phyloP scores from a whole-genome alignment of 2,888 invertebrate species.

The Parelbella ahira region DNA sequence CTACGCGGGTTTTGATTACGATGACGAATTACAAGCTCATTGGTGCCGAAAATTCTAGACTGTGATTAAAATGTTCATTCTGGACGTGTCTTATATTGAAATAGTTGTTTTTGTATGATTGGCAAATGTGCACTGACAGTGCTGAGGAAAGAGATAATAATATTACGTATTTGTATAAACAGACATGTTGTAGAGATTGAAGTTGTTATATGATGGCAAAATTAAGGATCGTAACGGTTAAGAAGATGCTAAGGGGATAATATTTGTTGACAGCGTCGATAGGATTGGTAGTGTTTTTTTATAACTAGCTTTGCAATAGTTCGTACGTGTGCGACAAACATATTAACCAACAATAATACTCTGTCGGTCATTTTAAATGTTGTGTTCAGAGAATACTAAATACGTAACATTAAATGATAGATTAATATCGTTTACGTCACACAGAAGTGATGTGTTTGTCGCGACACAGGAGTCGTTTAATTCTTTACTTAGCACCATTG shows the following conservation, averaged over 20 bases:
- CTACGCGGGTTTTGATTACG: slow-evolving; percentile 38
- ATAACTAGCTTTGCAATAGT: slow-evolving; percentile 65
- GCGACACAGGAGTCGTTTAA: slow-evolving; percentile 40
- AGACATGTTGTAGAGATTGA: slow-evolving; percentile 59
- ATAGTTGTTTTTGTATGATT: slow-evolving; percentile 78
- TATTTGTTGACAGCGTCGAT: slow-evolving; percentile 54
- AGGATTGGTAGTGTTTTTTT: slow-evolving; percentile 57
- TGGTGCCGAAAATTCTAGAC: slow-evolving; percentile 80
- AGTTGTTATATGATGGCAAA: slow-evolving; percentile 56
- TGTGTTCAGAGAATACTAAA: slow-evolving; percentile 1
- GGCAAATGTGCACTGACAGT: slow-evolving; percentile 58
- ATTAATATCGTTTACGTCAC: not conserved
- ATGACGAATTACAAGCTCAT: slow-evolving; percentile 78
- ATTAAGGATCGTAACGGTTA: slow-evolving; percentile 39
- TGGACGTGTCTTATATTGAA: slow-evolving; percentile 80
- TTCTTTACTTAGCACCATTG: slow-evolving; percentile 72
- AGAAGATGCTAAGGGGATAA: slow-evolving; percentile 41
- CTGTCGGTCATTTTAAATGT: slow-evolving; percentile 11
- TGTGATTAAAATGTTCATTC: slow-evolving; percentile 80
- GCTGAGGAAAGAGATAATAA: slow-evolving; percentile 43
- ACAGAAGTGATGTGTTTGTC: slow-evolving; percentile 46
- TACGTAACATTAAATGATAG: too few species aligned
- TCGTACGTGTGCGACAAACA: slow-evolving; percentile 44
- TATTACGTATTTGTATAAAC: slow-evolving; percentile 46
- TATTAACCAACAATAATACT: slow-evolving; percentile 21